Conservation (phyloP, 2,113 vertebrate genomes). For the Acanthisitta chloris region DNA sequence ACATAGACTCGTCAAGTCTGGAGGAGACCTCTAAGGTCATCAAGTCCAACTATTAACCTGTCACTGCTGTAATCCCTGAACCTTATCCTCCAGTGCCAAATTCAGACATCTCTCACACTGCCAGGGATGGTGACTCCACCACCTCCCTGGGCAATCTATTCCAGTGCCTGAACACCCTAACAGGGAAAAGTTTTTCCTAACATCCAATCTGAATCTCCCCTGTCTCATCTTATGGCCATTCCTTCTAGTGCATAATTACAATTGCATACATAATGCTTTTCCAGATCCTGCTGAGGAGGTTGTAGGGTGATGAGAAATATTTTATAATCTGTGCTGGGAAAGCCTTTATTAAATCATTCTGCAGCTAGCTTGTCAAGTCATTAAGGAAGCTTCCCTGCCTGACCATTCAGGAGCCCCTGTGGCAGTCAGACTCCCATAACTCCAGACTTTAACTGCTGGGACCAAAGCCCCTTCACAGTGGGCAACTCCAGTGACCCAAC, state of each 20-base stretch:
- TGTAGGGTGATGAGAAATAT: neutral
- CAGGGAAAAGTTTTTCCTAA: no score
- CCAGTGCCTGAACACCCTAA: no score
- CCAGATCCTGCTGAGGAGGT: neutral
- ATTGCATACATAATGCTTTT: neutral
- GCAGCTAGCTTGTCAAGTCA: neutral
- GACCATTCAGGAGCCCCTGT: neutral
- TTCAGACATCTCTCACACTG: no score
- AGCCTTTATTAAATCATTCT: neutral
- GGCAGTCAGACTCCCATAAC: neutral
- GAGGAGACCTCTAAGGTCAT: no score
- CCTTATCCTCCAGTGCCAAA: no score
- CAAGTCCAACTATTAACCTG: no score
- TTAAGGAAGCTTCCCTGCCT: neutral
- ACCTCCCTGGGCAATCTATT: no score
- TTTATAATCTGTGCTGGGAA: neutral
- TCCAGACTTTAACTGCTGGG: neutral
- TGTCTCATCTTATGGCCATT: no score
- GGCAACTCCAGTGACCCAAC: fast-evolving
- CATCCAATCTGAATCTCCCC: no score
- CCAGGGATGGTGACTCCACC: no score
- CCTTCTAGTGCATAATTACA: neutral
- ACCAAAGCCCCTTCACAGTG: fast-evolving
- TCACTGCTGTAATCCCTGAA: no score
- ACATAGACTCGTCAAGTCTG: no score